phyloP scores from a whole-genome alignment of 1,140 invertebrate species.

The Hypothenemus hampei region DNA sequence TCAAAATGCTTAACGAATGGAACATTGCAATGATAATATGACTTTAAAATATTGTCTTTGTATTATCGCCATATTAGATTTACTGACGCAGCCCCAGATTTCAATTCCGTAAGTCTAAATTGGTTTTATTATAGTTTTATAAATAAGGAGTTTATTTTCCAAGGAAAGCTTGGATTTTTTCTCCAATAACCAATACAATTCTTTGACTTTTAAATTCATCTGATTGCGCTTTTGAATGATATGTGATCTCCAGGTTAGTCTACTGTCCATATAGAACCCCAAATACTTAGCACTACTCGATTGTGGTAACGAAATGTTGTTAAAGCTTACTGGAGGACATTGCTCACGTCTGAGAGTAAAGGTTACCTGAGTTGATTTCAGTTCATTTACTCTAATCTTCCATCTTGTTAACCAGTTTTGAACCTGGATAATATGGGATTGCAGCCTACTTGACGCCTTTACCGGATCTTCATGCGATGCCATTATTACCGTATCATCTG shows the following conservation, averaged over 20 bases:
- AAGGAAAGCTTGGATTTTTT: background rate
- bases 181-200: background rate
- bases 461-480: background rate
- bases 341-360: background rate
- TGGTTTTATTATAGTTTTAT: too few relatives aligned
- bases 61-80: too few relatives aligned
- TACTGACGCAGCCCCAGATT: too few relatives aligned
- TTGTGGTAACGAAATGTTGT: background rate
- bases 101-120: too few relatives aligned
- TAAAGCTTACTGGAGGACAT: background rate
- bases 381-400: background rate
- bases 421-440: background rate
- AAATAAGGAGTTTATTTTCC: too few relatives aligned
- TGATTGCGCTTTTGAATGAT: background rate
- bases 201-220: background rate
- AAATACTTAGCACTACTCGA: background rate
- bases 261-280: background rate
- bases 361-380: background rate
- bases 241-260: background rate
- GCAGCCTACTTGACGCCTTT: background rate
- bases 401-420: background rate
- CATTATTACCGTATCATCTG: conserved; percentile 2
- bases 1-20: too few relatives aligned
- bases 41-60: too few relatives aligned
- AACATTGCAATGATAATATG: too few relatives aligned